Evolutionary conservation across 64 coral and sea anemone species (phyloP).

Genomic region (Montipora capricornis): DNA sequence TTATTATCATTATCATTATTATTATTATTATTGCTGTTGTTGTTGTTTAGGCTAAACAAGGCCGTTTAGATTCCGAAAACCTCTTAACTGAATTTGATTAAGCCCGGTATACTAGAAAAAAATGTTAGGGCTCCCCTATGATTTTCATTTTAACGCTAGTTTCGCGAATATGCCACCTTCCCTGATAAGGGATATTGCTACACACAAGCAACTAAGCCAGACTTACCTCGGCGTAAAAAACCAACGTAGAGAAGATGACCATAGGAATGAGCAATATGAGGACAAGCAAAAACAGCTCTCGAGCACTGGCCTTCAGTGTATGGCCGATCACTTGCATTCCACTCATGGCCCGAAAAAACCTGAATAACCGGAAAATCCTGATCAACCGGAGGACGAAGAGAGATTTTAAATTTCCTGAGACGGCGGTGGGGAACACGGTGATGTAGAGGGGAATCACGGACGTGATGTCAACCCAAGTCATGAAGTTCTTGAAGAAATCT

Average conservation of each 20-base stretch:
- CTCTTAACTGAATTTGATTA: too few species aligned
- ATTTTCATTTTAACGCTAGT: too few species aligned
- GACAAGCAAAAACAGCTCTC: slow-evolving; percentile 86
- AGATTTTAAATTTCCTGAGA: slow-evolving; percentile 40
- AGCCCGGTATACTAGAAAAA: too few species aligned
- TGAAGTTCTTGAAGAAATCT: slow-evolving; percentile 78
- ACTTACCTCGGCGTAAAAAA: slow-evolving; percentile 90
- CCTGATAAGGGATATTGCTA: too few species aligned
- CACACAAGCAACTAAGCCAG: background rate
- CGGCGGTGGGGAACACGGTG: slow-evolving; percentile 5
- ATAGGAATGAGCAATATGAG: slow-evolving; percentile 96
- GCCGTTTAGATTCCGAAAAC: too few species aligned
- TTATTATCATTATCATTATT: too few species aligned
- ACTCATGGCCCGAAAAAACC: slow-evolving; percentile 99
- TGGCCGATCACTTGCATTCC: slow-evolving; percentile 99
- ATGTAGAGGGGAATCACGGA: slow-evolving; percentile 96
- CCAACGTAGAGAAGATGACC: slow-evolving; percentile 98
- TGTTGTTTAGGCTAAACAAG: too few species aligned
- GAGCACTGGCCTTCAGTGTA: slow-evolving; percentile 89
- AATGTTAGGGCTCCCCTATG: too few species aligned
- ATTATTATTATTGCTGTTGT: too few species aligned
- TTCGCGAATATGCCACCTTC: too few species aligned
- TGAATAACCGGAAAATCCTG: slow-evolving; percentile 95
- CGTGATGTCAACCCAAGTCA: slow-evolving; percentile 95
- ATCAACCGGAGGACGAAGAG: slow-evolving; percentile 92